These are phyloP conservation scores for Gymnosoma rotundatum DNA, from an alignment of 2,888 invertebrate genomes.

Conservation along the genomic window DNA sequence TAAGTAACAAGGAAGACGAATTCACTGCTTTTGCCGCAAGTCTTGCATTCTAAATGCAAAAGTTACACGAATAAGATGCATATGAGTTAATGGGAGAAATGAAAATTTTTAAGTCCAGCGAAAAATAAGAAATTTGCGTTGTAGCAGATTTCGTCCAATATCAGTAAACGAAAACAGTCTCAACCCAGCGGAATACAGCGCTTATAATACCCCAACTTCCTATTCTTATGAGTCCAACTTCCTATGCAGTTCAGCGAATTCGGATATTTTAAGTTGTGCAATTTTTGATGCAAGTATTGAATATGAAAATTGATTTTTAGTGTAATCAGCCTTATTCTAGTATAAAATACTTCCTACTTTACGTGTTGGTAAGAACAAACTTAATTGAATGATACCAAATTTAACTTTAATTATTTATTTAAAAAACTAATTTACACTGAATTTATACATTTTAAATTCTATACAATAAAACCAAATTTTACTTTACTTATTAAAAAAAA, in stretches of 20 bases:
- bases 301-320: background rate
- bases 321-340: no score
- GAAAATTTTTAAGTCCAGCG: background rate
- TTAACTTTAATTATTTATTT: background rate
- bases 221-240: no score
- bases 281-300: background rate
- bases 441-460: background rate
- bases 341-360: no score
- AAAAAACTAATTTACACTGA: background rate
- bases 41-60: constrained; percentile 24
- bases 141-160: no score
- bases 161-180: no score
- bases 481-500: background rate
- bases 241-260: background rate
- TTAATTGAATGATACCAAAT: no score
- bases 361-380: no score
- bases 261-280: background rate
- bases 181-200: no score
- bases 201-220: no score
- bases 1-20: constrained; percentile 14
- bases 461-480: background rate
- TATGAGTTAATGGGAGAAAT: constrained; percentile 25
- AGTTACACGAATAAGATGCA: constrained; percentile 25
- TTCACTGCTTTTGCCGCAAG: constrained; percentile 9
- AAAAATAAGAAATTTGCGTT: no score